Base-by-base conservation (phyloP, 2,797 vertebrate species). In the Urosaurus nigricauda region DNA sequence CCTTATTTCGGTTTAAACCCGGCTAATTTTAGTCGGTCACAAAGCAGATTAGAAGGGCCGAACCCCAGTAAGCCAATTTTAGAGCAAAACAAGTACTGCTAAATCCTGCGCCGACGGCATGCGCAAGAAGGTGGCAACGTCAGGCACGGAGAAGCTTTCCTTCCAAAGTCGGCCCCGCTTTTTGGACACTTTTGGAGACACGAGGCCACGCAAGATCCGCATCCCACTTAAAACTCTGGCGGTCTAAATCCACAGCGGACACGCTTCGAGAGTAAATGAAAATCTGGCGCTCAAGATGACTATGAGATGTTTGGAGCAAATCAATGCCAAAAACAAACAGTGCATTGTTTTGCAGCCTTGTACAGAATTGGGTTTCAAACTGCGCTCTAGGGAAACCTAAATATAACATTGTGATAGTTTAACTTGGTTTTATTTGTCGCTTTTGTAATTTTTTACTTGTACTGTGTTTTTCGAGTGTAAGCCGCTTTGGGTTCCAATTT, bases 11-110 rank as follows among this genome's bases (percentile, higher is more conserved):
- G 11, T 56, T 78, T 88, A 88, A 88, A 88, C 82, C n/a, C 26
- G 32, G 82, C 87, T 88, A 88, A 88, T 88, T 84, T 84, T 88
- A 84, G 82, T 71, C 11, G 26, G 17, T 32, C 26, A 0, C 74
- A 68, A 83, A 78, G 81, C 73, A 82, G 73, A 70, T 88, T 84
- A 88, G 26, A 32, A 58, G 3, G 32, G 74, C 60, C n/a, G 26
- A 70, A 88, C 63, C 47, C 29, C 2, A 53, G 56, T 77, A 88
- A 77, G 58, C 73, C 73, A 70, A 70, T 84, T 84, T 88, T 70
- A 82, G 63, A 84, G 51, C 82, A 68, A 77, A 37, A 65, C 13
- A 78, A 37, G 87, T 5, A 37, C 3, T 37, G n/a, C 29, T 68
- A 70, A 78, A 83, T 53, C 73, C 58, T 32, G n/a, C 11, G 16